Conservation (phyloP, 2,888 invertebrate species). For the Adela reaumurella region DNA sequence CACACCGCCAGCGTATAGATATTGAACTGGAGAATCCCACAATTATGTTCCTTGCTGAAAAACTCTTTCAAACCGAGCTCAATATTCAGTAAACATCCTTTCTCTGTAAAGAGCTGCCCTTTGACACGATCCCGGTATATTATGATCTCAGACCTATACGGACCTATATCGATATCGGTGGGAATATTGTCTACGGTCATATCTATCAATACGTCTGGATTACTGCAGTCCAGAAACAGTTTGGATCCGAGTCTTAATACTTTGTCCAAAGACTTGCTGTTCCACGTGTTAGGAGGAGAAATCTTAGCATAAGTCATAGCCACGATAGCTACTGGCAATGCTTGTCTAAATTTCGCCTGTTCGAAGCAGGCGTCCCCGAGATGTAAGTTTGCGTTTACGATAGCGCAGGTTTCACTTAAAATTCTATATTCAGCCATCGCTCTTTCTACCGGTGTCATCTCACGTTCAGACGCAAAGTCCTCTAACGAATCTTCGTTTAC, state of each 20-base stretch:
- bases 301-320: constrained; percentile 63
- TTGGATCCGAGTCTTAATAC: constrained; percentile 57
- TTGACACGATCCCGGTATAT: constrained; percentile 51
- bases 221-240: constrained; percentile 48
- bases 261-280: constrained; percentile 55
- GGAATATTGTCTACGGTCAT: constrained; percentile 53
- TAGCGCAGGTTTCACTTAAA: constrained; percentile 52
- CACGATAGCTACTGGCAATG: constrained; percentile 55
- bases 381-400: constrained; percentile 56
- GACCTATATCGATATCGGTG: constrained; percentile 52
- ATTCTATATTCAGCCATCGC: constrained; percentile 54
- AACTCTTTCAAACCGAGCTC: constrained; percentile 45
- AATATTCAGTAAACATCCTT: constrained; percentile 50
- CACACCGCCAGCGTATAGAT: constrained; percentile 57
- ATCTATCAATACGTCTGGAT: constrained; percentile 45
- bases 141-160: constrained; percentile 55
- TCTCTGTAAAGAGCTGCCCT: constrained; percentile 44
- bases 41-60: constrained; percentile 47
- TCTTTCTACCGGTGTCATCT: constrained; percentile 42
- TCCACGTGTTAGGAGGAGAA: constrained; percentile 60
- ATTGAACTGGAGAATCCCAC: constrained; percentile 57
- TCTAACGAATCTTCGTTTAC: constrained; percentile 37
- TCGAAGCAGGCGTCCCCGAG: constrained; percentile 57
- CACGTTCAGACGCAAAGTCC: constrained; percentile 45
- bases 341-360: constrained; percentile 56